Evolutionary conservation across 2,113 vertebrate species (phyloP), one percentile per base, ranked within the genome.

Genomic region (Hemichromis elongatus): DNA sequence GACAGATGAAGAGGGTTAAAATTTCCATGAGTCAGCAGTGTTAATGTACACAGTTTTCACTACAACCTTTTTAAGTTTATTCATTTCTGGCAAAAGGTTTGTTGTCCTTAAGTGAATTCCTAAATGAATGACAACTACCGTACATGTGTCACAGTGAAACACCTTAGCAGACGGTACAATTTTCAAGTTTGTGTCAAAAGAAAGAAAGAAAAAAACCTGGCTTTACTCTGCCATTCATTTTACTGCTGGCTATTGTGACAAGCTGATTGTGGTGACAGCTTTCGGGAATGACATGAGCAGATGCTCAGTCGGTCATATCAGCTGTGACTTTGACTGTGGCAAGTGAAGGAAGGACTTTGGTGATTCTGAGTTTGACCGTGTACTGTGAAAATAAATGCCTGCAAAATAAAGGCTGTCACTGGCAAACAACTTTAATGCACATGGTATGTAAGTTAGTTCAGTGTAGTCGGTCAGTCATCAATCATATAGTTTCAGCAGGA

Each of bases 251-350:
- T 77, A n/a, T 26, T 45, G 82, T 59, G 66, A 37, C 42, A 26
- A 79, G 78, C 47, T 24, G 89, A 66, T 61, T 14, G 82, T 11
- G n/a, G 57, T 77, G 75, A 59, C 66, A 54, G 84, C 68, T 84
- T 37, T 81, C 54, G 52, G 35, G 54, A 79, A 81, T 6, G 54
- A 56, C 61, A 81, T 8, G 37, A 88, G 30, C 86, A 86, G 80
- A 90, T 75, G 87, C 78, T 82, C 42, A n/a, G 19, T 68, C 30
- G 2, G 86, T 91, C 84, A 30, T 28, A 86, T 10, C 56, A 88
- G 59, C 11, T 28, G 50, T 57, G 30, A 53, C 77, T 85, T 75
- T 79, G 54, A 75, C 52, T 81, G 37, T 75, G 42, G 14, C 52
- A 81, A 40, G 28, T 61, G 66, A 85, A 37, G 5, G 21, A 21